Conservation (phyloP, 2,113 vertebrate genomes). For the Ceratotherium simum region DNA sequence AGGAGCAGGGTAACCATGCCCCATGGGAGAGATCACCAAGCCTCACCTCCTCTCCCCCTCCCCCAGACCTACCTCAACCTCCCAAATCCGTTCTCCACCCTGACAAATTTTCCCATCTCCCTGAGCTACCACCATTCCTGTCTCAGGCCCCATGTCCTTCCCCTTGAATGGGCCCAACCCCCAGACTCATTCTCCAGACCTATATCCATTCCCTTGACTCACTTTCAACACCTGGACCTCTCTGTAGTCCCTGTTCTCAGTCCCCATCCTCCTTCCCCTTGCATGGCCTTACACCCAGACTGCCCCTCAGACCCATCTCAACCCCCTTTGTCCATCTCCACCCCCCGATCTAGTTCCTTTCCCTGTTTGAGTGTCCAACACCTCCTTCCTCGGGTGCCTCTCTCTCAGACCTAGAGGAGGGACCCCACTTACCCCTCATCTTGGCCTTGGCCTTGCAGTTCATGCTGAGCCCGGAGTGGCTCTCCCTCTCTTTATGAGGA, state of each 20-base stretch:
- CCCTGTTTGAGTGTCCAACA: rapidly evolving
- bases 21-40: background rate
- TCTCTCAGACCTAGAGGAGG: background rate
- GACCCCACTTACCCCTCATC: slow-evolving; percentile 59
- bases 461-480: background rate
- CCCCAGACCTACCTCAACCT: background rate
- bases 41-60: background rate
- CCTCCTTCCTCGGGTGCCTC: background rate
- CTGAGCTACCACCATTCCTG: background rate
- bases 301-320: background rate
- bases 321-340: rapidly evolving
- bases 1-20: background rate
- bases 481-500: slow-evolving; percentile 26
- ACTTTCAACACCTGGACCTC: background rate
- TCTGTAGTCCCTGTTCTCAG: background rate
- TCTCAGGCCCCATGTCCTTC: background rate
- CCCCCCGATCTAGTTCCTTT: background rate
- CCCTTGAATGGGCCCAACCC: background rate
- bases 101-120: background rate
- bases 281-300: background rate
- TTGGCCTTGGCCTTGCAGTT: background rate
- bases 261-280: background rate
- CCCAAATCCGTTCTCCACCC: background rate
- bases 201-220: background rate
- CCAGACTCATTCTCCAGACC: background rate